Evolutionary conservation across 1,140 invertebrate genomes (phyloP).

Genomic region (Galleria mellonella): DNA sequence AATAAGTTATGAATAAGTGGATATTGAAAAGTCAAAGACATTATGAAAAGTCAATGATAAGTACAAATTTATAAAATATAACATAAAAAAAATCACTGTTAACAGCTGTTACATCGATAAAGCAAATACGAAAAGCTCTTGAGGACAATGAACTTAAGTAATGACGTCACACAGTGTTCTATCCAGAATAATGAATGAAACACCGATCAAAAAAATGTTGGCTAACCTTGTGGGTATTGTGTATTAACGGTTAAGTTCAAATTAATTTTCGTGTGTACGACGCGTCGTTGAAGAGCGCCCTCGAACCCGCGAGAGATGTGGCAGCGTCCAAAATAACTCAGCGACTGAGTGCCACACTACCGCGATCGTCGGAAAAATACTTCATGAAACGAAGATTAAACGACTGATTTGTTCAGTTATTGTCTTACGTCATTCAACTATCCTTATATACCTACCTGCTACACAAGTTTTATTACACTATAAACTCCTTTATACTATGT

Average conservation of each 20-base stretch:
- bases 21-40: too few relatives aligned
- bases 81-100: too few relatives aligned
- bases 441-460: not conserved
- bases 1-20: too few relatives aligned
- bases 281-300: too few relatives aligned
- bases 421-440: constrained; percentile 1
- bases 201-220: not conserved
- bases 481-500: too few relatives aligned
- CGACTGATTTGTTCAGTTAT: not conserved
- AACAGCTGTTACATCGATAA: too few relatives aligned
- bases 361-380: constrained; percentile 14
- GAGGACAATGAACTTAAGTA: constrained; percentile 2
- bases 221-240: too few relatives aligned
- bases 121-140: too few relatives aligned
- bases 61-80: too few relatives aligned
- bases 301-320: constrained; percentile 10
- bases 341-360: constrained; percentile 12
- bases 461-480: not conserved
- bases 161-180: too few relatives aligned
- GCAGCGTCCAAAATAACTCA: constrained; percentile 15
- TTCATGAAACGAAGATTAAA: not conserved
- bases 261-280: too few relatives aligned
- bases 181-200: not conserved
- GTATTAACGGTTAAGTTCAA: not conserved
- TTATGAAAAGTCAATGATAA: too few relatives aligned